A percentile compares a stretch with the other conserved stretches of the same genome.
Conservation (phyloP, 2,113 vertebrate species). For the Lagopus muta region DNA sequence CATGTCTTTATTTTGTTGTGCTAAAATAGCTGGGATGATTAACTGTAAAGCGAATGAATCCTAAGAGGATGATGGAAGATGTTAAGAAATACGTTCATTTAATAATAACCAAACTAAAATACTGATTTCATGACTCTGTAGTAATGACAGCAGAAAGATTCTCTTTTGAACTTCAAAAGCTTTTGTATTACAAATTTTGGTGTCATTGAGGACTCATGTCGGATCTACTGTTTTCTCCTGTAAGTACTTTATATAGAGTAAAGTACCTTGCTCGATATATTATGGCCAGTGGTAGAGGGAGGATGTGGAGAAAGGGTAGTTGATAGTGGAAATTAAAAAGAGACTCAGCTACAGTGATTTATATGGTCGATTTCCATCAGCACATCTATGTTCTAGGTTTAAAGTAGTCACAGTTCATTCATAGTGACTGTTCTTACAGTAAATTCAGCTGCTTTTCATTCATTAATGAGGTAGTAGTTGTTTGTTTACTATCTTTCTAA, state of each 20-base stretch:
- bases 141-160: neutral
- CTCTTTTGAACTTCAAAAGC: neutral
- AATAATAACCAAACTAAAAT: neutral
- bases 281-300: neutral
- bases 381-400: neutral
- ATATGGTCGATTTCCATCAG: neutral
- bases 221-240: neutral
- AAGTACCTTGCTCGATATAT: neutral
- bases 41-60: neutral
- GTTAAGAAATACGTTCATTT: neutral
- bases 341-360: too few relatives aligned
- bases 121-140: neutral
- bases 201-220: neutral
- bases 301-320: neutral
- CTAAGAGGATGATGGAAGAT: neutral
- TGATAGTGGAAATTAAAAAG: neutral
- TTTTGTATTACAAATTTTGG: neutral
- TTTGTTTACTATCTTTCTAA: neutral
- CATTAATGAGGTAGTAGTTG: neutral
- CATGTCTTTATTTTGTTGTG: neutral
- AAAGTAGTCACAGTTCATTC: neutral
- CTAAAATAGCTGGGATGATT: neutral
- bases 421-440: neutral
- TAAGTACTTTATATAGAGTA: neutral
- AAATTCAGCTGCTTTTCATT: neutral